Conservation (phyloP, 2,113 vertebrate genomes). For the Centropus bengalensis region DNA sequence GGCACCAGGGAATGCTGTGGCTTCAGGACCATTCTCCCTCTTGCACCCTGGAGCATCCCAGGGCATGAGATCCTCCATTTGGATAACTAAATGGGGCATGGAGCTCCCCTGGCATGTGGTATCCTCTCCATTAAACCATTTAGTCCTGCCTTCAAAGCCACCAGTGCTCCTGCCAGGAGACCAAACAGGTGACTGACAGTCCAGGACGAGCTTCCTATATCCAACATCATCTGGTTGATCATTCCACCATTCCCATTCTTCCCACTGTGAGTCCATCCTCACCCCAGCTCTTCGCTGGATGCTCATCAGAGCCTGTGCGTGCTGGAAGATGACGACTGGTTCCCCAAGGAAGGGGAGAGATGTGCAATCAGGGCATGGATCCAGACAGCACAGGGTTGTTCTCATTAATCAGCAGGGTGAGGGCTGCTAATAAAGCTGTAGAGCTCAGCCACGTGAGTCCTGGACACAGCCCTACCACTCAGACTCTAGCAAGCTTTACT, state of each 20-base stretch:
- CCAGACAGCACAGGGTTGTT: background rate
- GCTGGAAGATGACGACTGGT: background rate
- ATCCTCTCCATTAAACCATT: background rate
- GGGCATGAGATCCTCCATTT: background rate
- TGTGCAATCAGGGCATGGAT: background rate
- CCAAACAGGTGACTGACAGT: background rate
- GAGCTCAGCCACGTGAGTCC: background rate
- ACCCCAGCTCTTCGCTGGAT: background rate
- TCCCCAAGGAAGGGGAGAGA: background rate
- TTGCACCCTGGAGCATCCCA: background rate
- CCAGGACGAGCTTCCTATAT: background rate
- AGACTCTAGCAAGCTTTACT: background rate
- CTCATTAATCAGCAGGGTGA: background rate
- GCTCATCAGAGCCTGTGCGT: background rate
- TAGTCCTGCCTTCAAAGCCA: background rate
- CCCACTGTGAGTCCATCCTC: rapidly evolving
- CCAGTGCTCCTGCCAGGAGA: background rate
- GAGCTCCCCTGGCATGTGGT: background rate
- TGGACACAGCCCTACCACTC: background rate
- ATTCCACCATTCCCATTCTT: background rate
- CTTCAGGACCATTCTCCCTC: background rate
- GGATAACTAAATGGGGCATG: no score
- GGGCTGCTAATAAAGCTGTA: background rate
- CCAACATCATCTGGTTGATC: background rate
- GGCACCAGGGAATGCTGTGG: background rate